Percentiles rank a stretch among this genome's conserved stretches.
Evolutionary conservation across 2,888 invertebrate species (phyloP).

Genomic region (Phlogophora meticulosa): DNA sequence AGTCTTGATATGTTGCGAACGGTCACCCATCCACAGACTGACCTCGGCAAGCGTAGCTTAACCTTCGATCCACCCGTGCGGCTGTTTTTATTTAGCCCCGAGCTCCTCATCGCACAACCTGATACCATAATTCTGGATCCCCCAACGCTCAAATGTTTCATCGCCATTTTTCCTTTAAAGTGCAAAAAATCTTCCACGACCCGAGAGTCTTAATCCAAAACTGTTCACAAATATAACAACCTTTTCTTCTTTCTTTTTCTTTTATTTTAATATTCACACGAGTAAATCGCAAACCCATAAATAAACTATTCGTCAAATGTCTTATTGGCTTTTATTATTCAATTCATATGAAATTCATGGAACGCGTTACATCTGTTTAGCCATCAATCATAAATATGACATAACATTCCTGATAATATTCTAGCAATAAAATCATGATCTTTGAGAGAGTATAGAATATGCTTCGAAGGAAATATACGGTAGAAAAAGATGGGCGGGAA

Average conservation of each 20-base stretch:
- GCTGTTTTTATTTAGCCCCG: too few species aligned
- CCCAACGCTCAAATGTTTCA: too few species aligned
- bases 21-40: too few species aligned
- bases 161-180: too few species aligned
- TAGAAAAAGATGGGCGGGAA: neutral
- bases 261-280: neutral
- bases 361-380: slow-evolving; percentile 13
- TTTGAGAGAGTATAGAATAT: slow-evolving; percentile 36
- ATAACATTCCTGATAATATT: slow-evolving; percentile 25
- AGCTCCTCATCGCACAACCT: too few species aligned
- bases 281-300: neutral
- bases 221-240: too few species aligned
- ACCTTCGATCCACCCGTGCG: too few species aligned
- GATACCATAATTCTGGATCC: too few species aligned
- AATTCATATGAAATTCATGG: slow-evolving; percentile 38
- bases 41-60: too few species aligned
- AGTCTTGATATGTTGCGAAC: too few species aligned
- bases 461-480: slow-evolving; percentile 15
- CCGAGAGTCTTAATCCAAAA: too few species aligned
- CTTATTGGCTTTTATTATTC: slow-evolving; percentile 1
- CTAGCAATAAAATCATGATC: slow-evolving; percentile 31
- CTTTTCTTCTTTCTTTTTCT: neutral
- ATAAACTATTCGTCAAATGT: slow-evolving; percentile 7
- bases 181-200: too few species aligned
- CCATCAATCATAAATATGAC: slow-evolving; percentile 6